Conservation (phyloP, 2,797 vertebrate genomes). For the Sebastes alutus region DNA sequence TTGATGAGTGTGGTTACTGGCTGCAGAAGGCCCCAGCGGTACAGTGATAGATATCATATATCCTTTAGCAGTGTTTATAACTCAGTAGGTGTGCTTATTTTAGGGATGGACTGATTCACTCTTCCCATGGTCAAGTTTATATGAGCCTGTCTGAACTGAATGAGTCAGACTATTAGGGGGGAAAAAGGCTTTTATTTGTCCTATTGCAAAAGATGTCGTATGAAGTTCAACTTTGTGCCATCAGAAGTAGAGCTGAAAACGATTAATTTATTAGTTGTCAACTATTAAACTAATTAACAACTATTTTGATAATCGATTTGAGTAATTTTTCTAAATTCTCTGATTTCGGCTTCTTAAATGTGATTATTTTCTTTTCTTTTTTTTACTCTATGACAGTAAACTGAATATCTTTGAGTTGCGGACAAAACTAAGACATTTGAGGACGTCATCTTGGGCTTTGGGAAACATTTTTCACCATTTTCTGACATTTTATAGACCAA, state of each 20-base stretch:
- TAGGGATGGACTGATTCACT: neutral
- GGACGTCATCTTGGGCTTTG: too few relatives aligned
- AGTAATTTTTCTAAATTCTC: too few relatives aligned
- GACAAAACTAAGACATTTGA: too few relatives aligned
- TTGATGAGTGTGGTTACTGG: neutral
- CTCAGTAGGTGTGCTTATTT: conserved; percentile 5
- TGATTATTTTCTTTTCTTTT: too few relatives aligned
- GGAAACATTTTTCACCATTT: too few relatives aligned
- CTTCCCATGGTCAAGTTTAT: neutral
- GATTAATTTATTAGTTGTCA: too few relatives aligned
- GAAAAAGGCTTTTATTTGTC: neutral
- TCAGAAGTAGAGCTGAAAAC: neutral
- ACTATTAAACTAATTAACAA: too few relatives aligned
- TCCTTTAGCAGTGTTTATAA: neutral
- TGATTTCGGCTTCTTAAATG: too few relatives aligned
- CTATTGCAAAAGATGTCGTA: neutral
- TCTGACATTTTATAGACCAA: too few relatives aligned
- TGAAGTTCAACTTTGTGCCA: neutral
- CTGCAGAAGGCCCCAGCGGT: neutral
- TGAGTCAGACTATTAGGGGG: neutral
- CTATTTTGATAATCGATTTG: too few relatives aligned
- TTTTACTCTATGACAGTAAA: too few relatives aligned
- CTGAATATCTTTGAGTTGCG: too few relatives aligned
- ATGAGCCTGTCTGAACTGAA: neutral
- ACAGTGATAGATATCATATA: neutral